A percentile compares a stretch with the other conserved stretches of the same genome.
Evolutionary conservation across 2,113 vertebrate species (phyloP).

Genomic region (Entelurus aequoreus): DNA sequence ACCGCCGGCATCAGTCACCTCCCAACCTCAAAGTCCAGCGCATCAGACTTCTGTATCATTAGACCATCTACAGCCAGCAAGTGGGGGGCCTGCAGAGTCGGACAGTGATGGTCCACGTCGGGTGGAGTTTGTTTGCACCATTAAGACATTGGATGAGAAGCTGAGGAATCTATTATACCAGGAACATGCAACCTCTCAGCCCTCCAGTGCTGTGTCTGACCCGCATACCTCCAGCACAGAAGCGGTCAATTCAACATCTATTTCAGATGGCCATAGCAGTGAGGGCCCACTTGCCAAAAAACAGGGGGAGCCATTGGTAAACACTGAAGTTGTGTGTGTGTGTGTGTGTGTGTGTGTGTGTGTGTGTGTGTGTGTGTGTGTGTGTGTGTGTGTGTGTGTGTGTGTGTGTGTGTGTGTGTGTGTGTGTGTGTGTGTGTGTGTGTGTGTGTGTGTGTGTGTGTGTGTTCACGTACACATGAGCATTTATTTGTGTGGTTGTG

Average conservation of each 20-base stretch:
- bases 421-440: constrained; percentile 9
- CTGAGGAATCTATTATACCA: constrained; percentile 91
- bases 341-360: neutral
- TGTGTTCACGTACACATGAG: constrained; percentile 3
- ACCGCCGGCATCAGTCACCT: constrained; percentile 48
- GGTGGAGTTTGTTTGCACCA: constrained; percentile 86
- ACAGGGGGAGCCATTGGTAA: constrained; percentile 63
- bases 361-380: neutral
- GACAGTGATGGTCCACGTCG: constrained; percentile 83
- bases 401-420: constrained; percentile 10
- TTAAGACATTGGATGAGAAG: constrained; percentile 95
- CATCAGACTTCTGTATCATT: constrained; percentile 48
- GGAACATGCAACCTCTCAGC: constrained; percentile 81
- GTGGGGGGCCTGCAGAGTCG: constrained; percentile 73
- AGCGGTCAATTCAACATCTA: constrained; percentile 39
- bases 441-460: neutral
- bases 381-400: constrained; percentile 2
- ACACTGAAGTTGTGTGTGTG: constrained; percentile 5
- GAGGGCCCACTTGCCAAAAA: constrained; percentile 46
- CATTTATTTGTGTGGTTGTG: constrained; percentile 7
- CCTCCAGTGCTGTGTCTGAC: constrained; percentile 71
- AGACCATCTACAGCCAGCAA: constrained; percentile 44
- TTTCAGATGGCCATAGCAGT: constrained; percentile 48
- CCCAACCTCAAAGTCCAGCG: constrained; percentile 67
- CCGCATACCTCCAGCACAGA: constrained; percentile 71